Evolutionary conservation across 2,113 vertebrate species (phyloP), one percentile per base, ranked within the genome.

Genomic region (Catharus fuscescens): DNA sequence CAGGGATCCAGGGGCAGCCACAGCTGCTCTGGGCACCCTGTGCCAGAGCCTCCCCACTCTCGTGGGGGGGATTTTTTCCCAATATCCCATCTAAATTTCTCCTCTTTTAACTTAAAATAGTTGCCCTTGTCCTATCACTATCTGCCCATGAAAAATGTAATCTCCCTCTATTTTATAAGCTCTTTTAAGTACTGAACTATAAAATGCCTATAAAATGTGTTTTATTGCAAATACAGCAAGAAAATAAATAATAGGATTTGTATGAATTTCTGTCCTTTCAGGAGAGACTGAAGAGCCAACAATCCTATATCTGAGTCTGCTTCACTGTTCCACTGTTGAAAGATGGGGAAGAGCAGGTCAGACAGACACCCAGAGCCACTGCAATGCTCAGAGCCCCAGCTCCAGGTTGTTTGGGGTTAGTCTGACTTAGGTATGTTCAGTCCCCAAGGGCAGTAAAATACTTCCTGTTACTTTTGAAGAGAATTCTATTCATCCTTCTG

Each of bases 381-480:
- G 25, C 44, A 61, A 31, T 6, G 59, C 70, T 85, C 66, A 34
- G 45, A 85, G 69, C 29, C 67, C 21, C 17, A 31, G 24, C 52
- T 69, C 73, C 71, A 94, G 54, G 47, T 21, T 48, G 80, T 48
- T 8, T 17, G 44, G 64, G 44, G 40, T 85, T 54, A 76, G 42
- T 18, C 74, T 54, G 47, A 57, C 8, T 31, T 42, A 88, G 90
- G 88, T 93, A 79, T 45, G 64, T 71, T 87, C 60, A 57, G 40
- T 84, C 69, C 50, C 65, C 48, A 82, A 26, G 31, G 53, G 45
- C 78, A 92, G 14, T 69, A 65, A 91, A 96, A 87, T 54, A 92
- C 60, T 88, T 96, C 92, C 84, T 93, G 70, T 70, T 92, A 80
- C 85, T 91, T 86, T 90, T 70, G 50, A 80, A 83, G 70, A 70